Percentiles rank a stretch among this genome's conserved stretches.
Evolutionary conservation across 1,140 invertebrate species (phyloP).

Genomic region (Drosophila hydei): DNA sequence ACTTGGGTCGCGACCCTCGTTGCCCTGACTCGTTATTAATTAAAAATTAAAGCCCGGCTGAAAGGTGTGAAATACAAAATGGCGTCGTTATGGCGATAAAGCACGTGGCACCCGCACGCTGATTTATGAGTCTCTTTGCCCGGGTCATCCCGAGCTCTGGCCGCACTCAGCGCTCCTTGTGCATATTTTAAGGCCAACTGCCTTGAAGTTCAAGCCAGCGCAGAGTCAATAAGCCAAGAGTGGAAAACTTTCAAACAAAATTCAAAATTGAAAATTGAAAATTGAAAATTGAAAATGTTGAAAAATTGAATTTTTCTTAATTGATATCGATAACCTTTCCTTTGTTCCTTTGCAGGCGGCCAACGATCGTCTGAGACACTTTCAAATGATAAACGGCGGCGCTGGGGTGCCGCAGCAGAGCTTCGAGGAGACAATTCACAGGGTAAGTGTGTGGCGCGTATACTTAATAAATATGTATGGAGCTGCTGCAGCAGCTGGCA

Average conservation of each 20-base stretch:
- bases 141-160: constrained; percentile 28
- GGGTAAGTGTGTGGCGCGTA: constrained; percentile 86
- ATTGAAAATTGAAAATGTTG: constrained; percentile 4
- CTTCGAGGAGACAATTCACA: constrained; percentile 94
- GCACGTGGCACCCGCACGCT: constrained; percentile 62
- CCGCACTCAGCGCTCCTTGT: constrained; percentile 40
- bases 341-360: constrained; percentile 64
- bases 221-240: constrained; percentile 34
- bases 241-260: constrained; percentile 25
- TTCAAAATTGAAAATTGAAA: constrained; percentile 3
- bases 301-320: constrained; percentile 34
- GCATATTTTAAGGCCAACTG: constrained; percentile 48
- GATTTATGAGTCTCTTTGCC: constrained; percentile 71
- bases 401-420: constrained; percentile 87
- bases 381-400: constrained; percentile 90
- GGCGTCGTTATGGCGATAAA: constrained; percentile 76
- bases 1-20: constrained; percentile 59
- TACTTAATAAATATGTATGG: constrained; percentile 51
- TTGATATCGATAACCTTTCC: constrained; percentile 54
- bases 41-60: constrained; percentile 79
- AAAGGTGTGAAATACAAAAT: constrained; percentile 81
- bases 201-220: neutral
- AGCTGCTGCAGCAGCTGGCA: neutral
- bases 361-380: constrained; percentile 90
- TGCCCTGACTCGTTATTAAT: constrained; percentile 76